Conservation (phyloP, 1,140 invertebrate genomes). For the Megathymus violae region DNA sequence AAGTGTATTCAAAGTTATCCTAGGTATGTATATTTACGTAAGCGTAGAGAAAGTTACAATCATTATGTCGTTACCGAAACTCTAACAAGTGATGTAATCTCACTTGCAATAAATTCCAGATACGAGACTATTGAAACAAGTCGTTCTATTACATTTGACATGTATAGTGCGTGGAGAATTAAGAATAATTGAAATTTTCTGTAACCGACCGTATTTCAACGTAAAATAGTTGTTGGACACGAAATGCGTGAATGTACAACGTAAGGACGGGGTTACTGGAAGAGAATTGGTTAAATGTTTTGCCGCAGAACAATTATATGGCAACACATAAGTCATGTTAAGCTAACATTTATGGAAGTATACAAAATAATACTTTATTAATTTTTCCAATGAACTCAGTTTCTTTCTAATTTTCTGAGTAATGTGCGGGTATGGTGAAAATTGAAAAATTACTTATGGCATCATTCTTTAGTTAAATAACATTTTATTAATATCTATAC, state of each 20-base stretch:
- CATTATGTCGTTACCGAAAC: background rate
- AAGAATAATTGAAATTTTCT: slow-evolving; percentile 24
- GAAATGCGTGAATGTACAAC: slow-evolving; percentile 5
- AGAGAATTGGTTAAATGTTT: no score
- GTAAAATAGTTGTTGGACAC: slow-evolving; percentile 25
- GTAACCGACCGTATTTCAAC: slow-evolving; percentile 16
- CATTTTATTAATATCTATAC: no score
- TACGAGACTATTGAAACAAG: background rate
- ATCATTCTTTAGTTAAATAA: no score
- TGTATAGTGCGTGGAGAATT: slow-evolving; percentile 20
- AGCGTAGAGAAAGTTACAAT: background rate
- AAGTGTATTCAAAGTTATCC: background rate
- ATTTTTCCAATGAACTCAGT: no score
- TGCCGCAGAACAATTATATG: no score
- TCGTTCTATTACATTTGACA: slow-evolving; percentile 8
- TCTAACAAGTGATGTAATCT: slow-evolving; percentile 4
- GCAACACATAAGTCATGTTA: no score
- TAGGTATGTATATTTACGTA: background rate
- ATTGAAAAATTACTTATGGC: no score
- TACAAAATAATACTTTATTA: no score
- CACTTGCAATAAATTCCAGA: slow-evolving; percentile 7
- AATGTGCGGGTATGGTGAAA: no score
- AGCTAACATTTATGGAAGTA: no score
- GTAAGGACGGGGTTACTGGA: no score
- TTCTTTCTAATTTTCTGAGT: no score